Percentiles rank a stretch among this genome's conserved stretches.
phyloP scores from a whole-genome alignment of 2,113 vertebrate species.

The Aphelocoma coerulescens region DNA sequence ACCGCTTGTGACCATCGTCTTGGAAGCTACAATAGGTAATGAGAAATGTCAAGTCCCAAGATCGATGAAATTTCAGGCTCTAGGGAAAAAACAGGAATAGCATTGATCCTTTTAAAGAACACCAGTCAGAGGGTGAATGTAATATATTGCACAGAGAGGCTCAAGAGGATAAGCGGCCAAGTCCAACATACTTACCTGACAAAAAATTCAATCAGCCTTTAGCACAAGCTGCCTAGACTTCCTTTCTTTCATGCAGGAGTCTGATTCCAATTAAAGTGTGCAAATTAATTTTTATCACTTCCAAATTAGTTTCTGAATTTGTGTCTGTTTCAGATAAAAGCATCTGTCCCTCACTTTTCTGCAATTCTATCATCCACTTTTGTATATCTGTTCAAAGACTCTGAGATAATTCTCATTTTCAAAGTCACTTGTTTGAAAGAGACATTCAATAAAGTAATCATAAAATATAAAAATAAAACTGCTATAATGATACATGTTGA shows the following conservation, averaged over 20 bases:
- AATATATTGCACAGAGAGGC: conserved; percentile 84
- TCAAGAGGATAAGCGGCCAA: conserved; percentile 79
- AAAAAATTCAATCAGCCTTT: conserved; percentile 90
- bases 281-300: conserved; percentile 88
- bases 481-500: background rate
- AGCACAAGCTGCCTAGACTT: conserved; percentile 70
- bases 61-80: conserved; percentile 83
- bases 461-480: conserved; percentile 36
- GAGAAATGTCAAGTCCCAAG: conserved; percentile 83
- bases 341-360: conserved; percentile 67
- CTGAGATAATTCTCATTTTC: conserved; percentile 27
- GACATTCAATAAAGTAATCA: conserved; percentile 15
- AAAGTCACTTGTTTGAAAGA: conserved; percentile 42
- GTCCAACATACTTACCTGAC: conserved; percentile 85
- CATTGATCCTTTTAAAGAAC: conserved; percentile 86
- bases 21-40: conserved; percentile 72
- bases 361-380: conserved; percentile 55
- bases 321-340: conserved; percentile 74
- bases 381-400: conserved; percentile 45
- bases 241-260: conserved; percentile 66
- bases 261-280: conserved; percentile 86
- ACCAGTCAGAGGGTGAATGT: conserved; percentile 79
- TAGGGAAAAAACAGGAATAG: conserved; percentile 80
- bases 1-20: conserved; percentile 68
- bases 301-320: conserved; percentile 80